Base-by-base conservation (phyloP, 2,888 invertebrate species). In the Dryobotodes eremita region DNA sequence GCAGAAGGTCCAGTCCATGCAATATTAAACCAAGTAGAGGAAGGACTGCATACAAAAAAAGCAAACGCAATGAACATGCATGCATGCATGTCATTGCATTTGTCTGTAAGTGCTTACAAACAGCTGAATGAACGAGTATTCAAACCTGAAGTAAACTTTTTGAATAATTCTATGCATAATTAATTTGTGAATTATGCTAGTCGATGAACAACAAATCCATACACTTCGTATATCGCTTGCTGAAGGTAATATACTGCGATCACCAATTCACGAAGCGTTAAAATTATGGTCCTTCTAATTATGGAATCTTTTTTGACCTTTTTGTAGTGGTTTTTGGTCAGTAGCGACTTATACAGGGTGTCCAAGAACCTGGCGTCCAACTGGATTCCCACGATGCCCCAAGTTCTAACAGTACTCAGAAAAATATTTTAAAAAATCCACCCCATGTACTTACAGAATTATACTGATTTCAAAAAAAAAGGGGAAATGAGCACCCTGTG, bases 1-100 rank as follows among this genome's bases (percentile, higher is more conserved):
- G 5, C 48, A 82, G 72, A 82, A 86, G 74, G 17, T 5, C 5
- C 42, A 69, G 6, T 68, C 1, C 0, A 26, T 36, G 2, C 5
- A 23, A 26, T 17, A 23, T 48, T 48, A 0, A 17, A 71, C 23
- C 0, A 48, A 48, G 4, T 17, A 8, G 13, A 23, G 6, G 57
- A 59, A 59, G 15, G 57, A 59, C 13, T 6, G 26, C 13, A 42
- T 6, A 42, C 5, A 50, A 50, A 23, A 0, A 53, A 53, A 59
- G 5, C 31, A 36, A 36, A 2, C 31, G 31, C 31, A 2, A 36
- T 36, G 31, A 36, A 36, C 31, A 36, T n/a, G n/a, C n/a, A n/a
- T n/a, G n/a, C n/a, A n/a, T n/a, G n/a, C n/a, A n/a, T 36, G 31
- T 36, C 31, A n/a, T 11, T n/a, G 55, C 23, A n/a, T 55, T 55